Base-by-base conservation (phyloP, 2,797 vertebrate genomes). In the Macropodus opercularis region DNA sequence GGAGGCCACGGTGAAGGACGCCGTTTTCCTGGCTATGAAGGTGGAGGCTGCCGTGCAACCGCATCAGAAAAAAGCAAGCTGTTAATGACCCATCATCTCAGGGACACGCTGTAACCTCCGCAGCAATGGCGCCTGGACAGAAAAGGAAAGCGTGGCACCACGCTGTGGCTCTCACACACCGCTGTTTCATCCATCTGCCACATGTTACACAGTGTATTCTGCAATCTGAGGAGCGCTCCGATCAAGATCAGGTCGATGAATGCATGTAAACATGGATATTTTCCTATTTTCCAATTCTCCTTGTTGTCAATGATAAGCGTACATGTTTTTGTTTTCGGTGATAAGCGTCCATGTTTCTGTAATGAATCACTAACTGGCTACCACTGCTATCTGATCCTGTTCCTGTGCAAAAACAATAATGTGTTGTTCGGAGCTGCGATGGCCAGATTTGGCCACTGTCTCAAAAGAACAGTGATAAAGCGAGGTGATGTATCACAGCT, bases 71-170 rank as follows among this genome's bases (percentile, higher is more conserved):
- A n/a, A 63, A 57, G 56, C 69, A 49, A 17, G 56, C 51, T 41
- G 58, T 69, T 86, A 85, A 87, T 78, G 77, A 79, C 36, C 75
- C 66, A 55, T 82, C 77, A 61, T 82, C 69, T 82, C 75, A 81
- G 73, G 52, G 75, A 83, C 63, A 49, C 58, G 0, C 38, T 29
- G 58, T 60, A 73, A 79, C 70, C 72, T 85, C 83, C 51, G 67
- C 53, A n/a, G 35, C 52, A 13, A 49, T 5, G 18, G 40, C 70
- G 62, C 22, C 70, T 38, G 22, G 31, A 58, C 58, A 52, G 21
- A 57, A 36, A 46, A 26, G 6, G 6, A 18, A n/a, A 36, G 35
- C n/a, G 6, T 3, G 35, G 27, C 18, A 23, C 32, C 38, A 54
- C 46, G 6, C 55, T 11, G 48, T 21, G 50, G 32, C 58, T 27